phyloP scores from a whole-genome alignment of 2,113 vertebrate species.

The Cynopterus brachyotis region DNA sequence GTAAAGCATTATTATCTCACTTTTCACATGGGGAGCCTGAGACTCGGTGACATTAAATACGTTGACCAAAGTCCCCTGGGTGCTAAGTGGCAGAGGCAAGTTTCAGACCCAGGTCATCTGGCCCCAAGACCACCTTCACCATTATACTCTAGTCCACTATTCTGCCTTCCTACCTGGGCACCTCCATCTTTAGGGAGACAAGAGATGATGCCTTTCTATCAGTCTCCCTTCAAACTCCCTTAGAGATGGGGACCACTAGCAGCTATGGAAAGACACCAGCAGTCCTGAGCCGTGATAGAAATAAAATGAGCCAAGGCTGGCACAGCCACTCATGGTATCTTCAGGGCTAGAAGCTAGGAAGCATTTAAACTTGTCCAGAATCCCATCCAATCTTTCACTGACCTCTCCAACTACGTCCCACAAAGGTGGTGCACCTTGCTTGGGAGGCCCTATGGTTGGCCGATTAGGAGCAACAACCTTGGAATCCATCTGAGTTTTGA shows the following conservation, averaged over 20 bases:
- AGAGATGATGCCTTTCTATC: background rate
- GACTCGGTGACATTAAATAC: background rate
- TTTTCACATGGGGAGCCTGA: background rate
- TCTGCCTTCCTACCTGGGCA: background rate
- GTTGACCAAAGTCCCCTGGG: background rate
- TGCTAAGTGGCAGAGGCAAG: background rate
- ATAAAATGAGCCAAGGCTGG: background rate
- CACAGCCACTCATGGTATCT: background rate
- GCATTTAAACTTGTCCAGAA: background rate
- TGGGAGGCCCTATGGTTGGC: too few relatives aligned
- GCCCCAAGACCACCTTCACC: background rate
- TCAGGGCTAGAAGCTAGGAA: background rate
- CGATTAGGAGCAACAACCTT: background rate
- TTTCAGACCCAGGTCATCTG: background rate
- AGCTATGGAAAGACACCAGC: background rate
- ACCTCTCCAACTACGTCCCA: background rate
- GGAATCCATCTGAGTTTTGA: background rate
- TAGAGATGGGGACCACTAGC: background rate
- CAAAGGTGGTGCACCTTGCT: accelerated
- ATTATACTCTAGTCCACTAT: background rate
- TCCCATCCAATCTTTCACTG: background rate
- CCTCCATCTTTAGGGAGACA: background rate
- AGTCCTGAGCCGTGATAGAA: background rate
- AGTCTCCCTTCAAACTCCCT: background rate
- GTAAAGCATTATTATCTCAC: background rate